Conservation (phyloP, 2,888 invertebrate species). For the Yponomeuta sedellus region DNA sequence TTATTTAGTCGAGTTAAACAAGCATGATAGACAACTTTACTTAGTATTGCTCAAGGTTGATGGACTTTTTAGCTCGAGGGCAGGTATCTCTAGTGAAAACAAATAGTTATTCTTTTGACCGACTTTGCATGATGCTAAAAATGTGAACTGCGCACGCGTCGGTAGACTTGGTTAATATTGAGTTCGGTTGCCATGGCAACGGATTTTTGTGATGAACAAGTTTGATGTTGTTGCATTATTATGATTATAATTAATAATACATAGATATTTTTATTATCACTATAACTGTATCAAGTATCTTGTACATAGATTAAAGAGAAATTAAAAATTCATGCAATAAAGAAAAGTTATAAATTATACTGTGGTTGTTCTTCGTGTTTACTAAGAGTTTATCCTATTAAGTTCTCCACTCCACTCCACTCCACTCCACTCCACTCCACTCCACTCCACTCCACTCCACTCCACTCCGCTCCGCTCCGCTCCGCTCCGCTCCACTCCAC, state of each 20-base stretch:
- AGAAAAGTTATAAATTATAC: slow-evolving; percentile 16
- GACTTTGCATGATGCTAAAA: not conserved
- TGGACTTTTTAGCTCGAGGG: not conserved
- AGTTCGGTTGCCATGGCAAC: slow-evolving; percentile 19
- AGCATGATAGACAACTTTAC: not conserved
- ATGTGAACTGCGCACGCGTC: not conserved
- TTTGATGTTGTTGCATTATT: slow-evolving; percentile 33
- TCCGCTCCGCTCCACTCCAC: too few species aligned
- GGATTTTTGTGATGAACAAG: slow-evolving; percentile 28
- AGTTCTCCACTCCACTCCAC: too few species aligned
- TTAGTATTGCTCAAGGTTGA: not conserved
- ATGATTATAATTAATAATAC: not conserved
- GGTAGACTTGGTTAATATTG: not conserved
- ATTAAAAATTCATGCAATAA: slow-evolving; percentile 21
- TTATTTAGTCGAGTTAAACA: too few species aligned
- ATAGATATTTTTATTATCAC: slow-evolving; percentile 35
- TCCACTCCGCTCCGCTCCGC: too few species aligned
- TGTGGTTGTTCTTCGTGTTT: not conserved
- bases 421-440: too few species aligned
- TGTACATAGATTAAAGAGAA: slow-evolving; percentile 22
- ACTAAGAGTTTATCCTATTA: slow-evolving; percentile 2
- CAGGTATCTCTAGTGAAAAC: not conserved
- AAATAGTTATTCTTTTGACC: not conserved
- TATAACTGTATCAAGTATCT: slow-evolving; percentile 24
- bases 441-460: too few species aligned